A percentile compares a stretch with the other conserved stretches of the same genome.
These are phyloP conservation scores for Zenarchopterus dispar DNA, from an alignment of 2,797 vertebrate species.

Conservation along the genomic window DNA sequence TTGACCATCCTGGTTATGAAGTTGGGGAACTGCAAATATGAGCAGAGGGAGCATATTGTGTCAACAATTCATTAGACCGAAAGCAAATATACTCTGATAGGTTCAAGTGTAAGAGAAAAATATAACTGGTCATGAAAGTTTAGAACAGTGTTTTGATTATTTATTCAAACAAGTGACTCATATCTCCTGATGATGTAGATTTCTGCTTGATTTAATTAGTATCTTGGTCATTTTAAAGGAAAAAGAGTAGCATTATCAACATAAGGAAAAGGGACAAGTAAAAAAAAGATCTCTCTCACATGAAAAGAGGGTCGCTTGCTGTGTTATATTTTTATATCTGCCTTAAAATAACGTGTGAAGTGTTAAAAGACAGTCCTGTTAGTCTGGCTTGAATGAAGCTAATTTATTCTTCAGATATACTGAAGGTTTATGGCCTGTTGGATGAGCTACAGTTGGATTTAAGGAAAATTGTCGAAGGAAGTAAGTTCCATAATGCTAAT, in stretches of 20 bases:
- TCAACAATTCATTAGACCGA: not conserved
- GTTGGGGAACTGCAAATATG: constrained; percentile 27
- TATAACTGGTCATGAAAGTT: not conserved
- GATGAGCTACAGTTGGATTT: not conserved
- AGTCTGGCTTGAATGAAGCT: too few species aligned
- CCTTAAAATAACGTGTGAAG: not conserved
- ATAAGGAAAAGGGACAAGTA: too few species aligned
- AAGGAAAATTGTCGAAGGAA: not conserved
- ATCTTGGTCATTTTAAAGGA: too few species aligned
- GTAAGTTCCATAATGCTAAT: constrained; percentile 1
- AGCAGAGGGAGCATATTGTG: constrained; percentile 14
- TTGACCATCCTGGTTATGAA: constrained; percentile 35
- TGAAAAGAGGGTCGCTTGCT: not conserved
- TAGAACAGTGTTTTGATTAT: not conserved
- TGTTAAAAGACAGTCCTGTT: too few species aligned
- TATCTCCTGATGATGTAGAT: too few species aligned
- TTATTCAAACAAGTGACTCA: too few species aligned
- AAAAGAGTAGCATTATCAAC: too few species aligned
- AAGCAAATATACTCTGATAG: not conserved
- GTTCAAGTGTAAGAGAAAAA: not conserved
- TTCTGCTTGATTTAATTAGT: too few species aligned
- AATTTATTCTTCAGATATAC: too few species aligned
- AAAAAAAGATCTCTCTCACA: too few species aligned
- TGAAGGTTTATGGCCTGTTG: not conserved
- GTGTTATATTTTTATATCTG: not conserved